Evolutionary conservation across 2,888 invertebrate species (phyloP).

Genomic region (Liposcelis brunnea): DNA sequence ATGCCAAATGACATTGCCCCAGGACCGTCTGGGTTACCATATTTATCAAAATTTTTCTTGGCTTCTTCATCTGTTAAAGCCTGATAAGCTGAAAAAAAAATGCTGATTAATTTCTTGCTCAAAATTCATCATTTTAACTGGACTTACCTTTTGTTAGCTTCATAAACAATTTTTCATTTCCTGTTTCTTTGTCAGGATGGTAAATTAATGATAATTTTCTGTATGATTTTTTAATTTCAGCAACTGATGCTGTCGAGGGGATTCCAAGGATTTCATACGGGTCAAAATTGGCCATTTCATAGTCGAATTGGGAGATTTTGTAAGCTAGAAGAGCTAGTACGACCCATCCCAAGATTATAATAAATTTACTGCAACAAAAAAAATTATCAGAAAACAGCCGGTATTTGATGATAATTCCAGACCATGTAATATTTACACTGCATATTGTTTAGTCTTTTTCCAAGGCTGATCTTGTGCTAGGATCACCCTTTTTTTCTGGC

Average conservation of each 20-base stretch:
- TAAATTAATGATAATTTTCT: conserved; percentile 79
- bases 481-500: conserved; percentile 64
- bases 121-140: conserved; percentile 5
- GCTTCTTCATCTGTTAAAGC: conserved; percentile 96
- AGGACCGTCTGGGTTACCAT: conserved; percentile 99
- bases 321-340: conserved; percentile 65
- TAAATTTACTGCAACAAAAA: conserved; percentile 43
- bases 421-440: conserved; percentile 30
- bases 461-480: conserved; percentile 78
- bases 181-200: conserved; percentile 97
- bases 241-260: conserved; percentile 67
- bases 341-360: conserved; percentile 69
- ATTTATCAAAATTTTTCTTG: conserved; percentile 93
- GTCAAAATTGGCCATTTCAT: conserved; percentile 97
- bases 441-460: conserved; percentile 61
- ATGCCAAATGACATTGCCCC: conserved; percentile 99
- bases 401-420: conserved; percentile 7
- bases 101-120: neutral
- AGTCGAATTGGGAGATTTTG: conserved; percentile 91
- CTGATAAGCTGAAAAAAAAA: conserved; percentile 32
- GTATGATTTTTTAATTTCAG: conserved; percentile 90
- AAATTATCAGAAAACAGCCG: neutral
- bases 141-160: conserved; percentile 77
- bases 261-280: conserved; percentile 91
- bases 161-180: conserved; percentile 95